Conservation (phyloP, 2,797 vertebrate genomes). For the Telmatherina bonti region DNA sequence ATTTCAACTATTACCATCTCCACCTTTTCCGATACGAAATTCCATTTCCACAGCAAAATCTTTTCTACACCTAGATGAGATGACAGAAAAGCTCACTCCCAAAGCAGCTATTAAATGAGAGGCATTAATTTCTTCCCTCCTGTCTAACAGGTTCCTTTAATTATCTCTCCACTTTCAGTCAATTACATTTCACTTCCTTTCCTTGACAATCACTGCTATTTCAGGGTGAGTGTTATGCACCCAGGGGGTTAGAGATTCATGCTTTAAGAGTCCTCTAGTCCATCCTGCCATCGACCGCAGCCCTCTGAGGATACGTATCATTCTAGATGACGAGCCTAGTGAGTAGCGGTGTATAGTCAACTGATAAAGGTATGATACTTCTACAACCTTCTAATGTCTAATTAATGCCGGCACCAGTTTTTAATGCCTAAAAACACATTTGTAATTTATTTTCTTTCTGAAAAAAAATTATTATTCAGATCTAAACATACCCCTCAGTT, state of each 20-base stretch:
- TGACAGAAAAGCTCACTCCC: conserved; percentile 72
- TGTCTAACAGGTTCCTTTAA: conserved; percentile 86
- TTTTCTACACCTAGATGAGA: conserved; percentile 63
- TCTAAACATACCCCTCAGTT: conserved; percentile 1
- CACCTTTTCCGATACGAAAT: conserved; percentile 62
- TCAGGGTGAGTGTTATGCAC: conserved; percentile 81
- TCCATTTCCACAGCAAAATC: conserved; percentile 73
- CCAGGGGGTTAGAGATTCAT: conserved; percentile 72
- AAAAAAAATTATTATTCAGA: not conserved
- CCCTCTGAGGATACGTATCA: conserved; percentile 46
- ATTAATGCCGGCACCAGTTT: conserved; percentile 22
- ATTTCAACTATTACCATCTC: conserved; percentile 66
- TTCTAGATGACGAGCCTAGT: conserved; percentile 50
- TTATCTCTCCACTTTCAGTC: conserved; percentile 86
- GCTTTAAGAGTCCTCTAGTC: conserved; percentile 61
- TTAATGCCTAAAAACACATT: conserved; percentile 16
- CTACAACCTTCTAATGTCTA: conserved; percentile 27
- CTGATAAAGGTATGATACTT: conserved; percentile 25
- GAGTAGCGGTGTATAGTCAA: conserved; percentile 31
- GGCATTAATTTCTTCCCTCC: conserved; percentile 82
- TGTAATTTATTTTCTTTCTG: not conserved
- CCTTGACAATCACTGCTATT: conserved; percentile 87
- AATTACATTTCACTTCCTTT: conserved; percentile 88
- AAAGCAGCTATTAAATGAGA: conserved; percentile 83
- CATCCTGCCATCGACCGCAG: conserved; percentile 36